Base-by-base conservation (phyloP, 2,113 vertebrate species). In the Diphyllodes magnificus region DNA sequence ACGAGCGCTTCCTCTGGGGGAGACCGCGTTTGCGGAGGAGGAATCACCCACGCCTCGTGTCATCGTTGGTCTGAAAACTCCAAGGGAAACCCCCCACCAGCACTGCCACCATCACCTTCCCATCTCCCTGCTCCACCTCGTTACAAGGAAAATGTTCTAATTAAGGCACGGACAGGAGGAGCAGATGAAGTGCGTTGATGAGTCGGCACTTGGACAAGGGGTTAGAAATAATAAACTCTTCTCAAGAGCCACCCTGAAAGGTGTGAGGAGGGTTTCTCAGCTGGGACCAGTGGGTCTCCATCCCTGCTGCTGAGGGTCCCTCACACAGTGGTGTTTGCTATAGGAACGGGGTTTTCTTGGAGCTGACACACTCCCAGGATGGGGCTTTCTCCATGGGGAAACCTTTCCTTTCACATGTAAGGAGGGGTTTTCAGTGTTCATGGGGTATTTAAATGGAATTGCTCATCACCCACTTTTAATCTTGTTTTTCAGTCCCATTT, bases 121-220 rank as follows among this genome's bases (percentile, higher is more conserved):
- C 96, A 88, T 92, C 92, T 56, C 59, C 85, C 92, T 89, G 82
- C 90, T 95, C 79, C 92, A 94, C 96, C 83, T 96, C 88, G 83
- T 93, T 93, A 88, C 84, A 76, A 91, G 93, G 93, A 83, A 97
- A 95, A 88, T 83, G 92, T 95, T 96, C 86, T 87, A 89, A 95
- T 95, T 96, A 94, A 83, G 80, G 86, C 69, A 71, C 0, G 44
- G 86, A 49, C 0, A 1, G 80, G 94, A 96, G 93, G 81, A 95
- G 88, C 81, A 96, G 95, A 93, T 89, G 95, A 94, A 96, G 95
- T 86, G 90, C 82, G 66, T 70, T 96, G 92, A 95, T 96, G 92
- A 89, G 95, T 91, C 1, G 85, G 71, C 94, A 79, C 78, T 94
- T 92, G 91, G 85, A 71, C 82, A 57, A 88, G 63, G 82, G 76